Percentiles rank a stretch among this genome's conserved stretches.
Evolutionary conservation across 2,888 invertebrate species (phyloP).

Genomic region (Emmelina monodactyla): DNA sequence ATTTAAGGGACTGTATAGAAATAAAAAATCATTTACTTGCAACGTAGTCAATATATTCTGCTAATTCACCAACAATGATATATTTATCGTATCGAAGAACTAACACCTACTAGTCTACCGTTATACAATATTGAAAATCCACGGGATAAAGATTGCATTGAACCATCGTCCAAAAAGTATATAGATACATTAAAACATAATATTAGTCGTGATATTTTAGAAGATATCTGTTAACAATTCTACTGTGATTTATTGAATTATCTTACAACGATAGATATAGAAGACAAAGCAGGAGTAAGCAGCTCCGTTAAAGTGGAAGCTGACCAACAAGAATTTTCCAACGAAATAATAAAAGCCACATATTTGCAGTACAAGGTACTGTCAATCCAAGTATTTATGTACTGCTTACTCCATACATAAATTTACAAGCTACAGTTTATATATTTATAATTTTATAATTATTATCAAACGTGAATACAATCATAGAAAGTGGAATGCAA

Average conservation of each 20-base stretch:
- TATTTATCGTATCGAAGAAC: slow-evolving; percentile 21
- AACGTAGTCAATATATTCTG: slow-evolving; percentile 61
- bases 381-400: not conserved
- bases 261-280: slow-evolving; percentile 43
- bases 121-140: slow-evolving; percentile 31
- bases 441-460: slow-evolving; percentile 30
- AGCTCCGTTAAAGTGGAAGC: not conserved
- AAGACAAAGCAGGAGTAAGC: slow-evolving; percentile 40
- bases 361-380: not conserved
- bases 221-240: slow-evolving; percentile 45
- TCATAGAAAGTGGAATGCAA: slow-evolving; percentile 41
- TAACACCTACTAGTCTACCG: slow-evolving; percentile 38
- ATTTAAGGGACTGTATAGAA: slow-evolving; percentile 29
- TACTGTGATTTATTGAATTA: slow-evolving; percentile 49
- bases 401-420: slow-evolving; percentile 49
- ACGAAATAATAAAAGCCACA: too few relatives aligned
- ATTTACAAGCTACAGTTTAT: slow-evolving; percentile 44
- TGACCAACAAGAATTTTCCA: too few relatives aligned
- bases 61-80: slow-evolving; percentile 52
- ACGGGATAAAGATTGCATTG: slow-evolving; percentile 64
- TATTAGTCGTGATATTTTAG: slow-evolving; percentile 24
- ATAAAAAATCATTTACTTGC: slow-evolving; percentile 54
- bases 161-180: slow-evolving; percentile 48
- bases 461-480: slow-evolving; percentile 30
- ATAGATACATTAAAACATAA: slow-evolving; percentile 17